phyloP scores from a whole-genome alignment of 30 jellyfish, hydroid and myxozoan genomes.

The Rhopilema esculentum region DNA sequence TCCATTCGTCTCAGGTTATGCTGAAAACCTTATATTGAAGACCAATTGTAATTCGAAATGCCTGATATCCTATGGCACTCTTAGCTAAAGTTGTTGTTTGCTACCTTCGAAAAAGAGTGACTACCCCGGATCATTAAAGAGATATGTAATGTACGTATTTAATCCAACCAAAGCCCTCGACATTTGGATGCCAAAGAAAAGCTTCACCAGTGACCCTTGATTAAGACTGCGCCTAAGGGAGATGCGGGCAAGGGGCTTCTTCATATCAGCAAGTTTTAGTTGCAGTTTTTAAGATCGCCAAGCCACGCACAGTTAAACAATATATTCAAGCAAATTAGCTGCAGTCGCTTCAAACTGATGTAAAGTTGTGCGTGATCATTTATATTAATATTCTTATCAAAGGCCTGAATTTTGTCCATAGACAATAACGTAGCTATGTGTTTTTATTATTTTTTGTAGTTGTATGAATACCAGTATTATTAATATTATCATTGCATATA shows the following conservation, averaged over 20 bases:
- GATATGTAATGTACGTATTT: too few relatives aligned
- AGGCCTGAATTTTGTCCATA: slow-evolving; percentile 67
- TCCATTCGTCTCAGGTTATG: too few relatives aligned
- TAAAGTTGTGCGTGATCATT: slow-evolving; percentile 38
- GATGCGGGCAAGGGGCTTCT: neutral
- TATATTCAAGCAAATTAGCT: slow-evolving; percentile 1
- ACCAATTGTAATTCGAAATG: too few relatives aligned
- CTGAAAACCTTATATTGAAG: too few relatives aligned
- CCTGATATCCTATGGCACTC: too few relatives aligned
- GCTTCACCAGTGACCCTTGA: neutral
- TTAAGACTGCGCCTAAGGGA: neutral
- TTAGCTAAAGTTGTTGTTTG: too few relatives aligned
- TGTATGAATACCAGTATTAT: slow-evolving; percentile 33
- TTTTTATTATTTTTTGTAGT: slow-evolving; percentile 63
- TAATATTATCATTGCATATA: slow-evolving; percentile 29
- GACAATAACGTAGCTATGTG: slow-evolving; percentile 69
- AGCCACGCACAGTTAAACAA: neutral
- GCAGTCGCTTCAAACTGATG: slow-evolving; percentile 18
- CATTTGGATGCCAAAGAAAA: too few relatives aligned
- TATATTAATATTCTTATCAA: slow-evolving; percentile 23
- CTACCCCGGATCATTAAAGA: too few relatives aligned
- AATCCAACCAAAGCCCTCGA: too few relatives aligned
- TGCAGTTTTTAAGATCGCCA: neutral
- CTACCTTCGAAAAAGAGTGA: too few relatives aligned
- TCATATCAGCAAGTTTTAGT: neutral